Base-by-base conservation (phyloP, 1,140 invertebrate genomes). In the Orchestia grillus region DNA sequence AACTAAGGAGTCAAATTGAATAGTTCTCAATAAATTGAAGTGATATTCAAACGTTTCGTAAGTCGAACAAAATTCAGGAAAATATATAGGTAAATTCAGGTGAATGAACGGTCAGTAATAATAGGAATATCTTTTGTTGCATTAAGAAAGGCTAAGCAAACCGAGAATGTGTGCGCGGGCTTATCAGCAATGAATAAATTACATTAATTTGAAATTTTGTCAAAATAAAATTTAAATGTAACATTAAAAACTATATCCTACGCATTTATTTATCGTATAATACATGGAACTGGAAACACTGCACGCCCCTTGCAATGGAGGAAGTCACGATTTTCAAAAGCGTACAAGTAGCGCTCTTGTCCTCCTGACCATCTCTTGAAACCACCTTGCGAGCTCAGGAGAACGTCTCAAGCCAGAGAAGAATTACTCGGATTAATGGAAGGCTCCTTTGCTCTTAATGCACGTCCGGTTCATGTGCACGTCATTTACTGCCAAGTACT, bases 401-500 rank as follows among this genome's bases (percentile, higher is more conserved):
- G 36, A 28, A 77, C 36, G 43, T 94, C 92, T 94, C 36, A 40
- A 94, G 43, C 43, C 19, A 44, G 44, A 47, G 44, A 94, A 94
- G 23, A 94, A 44, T 44, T 45, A 47, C 41, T 40, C 41, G 44
- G 16, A 15, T 42, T 94, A 45, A 94, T 94, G 44, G 92, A 94
- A 44, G 40, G 43, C 44, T 91, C 88, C 41, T 91, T 11, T 91
- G 44, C 19, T 42, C 15, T 91, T 91, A 94, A 94, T 94, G 92
- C 92, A 94, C 92, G 92, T 94, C 92, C 92, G 92, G 92, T 90
- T 41, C 88, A 44, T 90, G 41, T 77, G 62, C 36, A 77, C 62
- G 62, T 77, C 62, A 28, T 77, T 77, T 77, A 77, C 11, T 28
- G 11, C 11, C 62, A 3, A 77, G 36, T 8, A 77, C 11, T 36